phyloP scores from a whole-genome alignment of 1,140 invertebrate species.

The Drosophila sp. region DNA sequence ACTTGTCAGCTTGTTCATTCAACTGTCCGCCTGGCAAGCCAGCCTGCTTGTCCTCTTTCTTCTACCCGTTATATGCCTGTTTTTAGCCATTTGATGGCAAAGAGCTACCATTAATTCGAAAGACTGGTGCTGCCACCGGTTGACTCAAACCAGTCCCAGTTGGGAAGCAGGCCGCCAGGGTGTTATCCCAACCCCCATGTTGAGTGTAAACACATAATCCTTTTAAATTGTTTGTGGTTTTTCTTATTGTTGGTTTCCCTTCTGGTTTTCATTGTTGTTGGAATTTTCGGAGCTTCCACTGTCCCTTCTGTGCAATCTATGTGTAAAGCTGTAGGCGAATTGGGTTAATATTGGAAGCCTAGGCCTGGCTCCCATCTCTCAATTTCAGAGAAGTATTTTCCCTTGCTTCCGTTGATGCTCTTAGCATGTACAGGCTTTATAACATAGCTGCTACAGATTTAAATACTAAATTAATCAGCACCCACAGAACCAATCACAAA shows the following conservation, averaged over 20 bases:
- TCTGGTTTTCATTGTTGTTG: conserved; percentile 53
- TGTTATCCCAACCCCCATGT: conserved; percentile 44
- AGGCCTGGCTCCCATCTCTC: no score
- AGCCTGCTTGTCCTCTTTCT: conserved; percentile 49
- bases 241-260: conserved; percentile 72
- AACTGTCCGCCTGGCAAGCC: conserved; percentile 39
- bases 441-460: no score
- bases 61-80: conserved; percentile 22
- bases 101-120: conserved; percentile 39
- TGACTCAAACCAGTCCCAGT: conserved; percentile 18
- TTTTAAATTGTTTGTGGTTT: conserved; percentile 78
- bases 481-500: no score
- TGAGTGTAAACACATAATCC: conserved; percentile 77
- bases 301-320: no score
- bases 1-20: conserved; percentile 61
- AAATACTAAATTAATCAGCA: no score
- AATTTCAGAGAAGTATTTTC: no score
- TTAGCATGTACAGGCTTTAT: no score
- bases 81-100: conserved; percentile 41
- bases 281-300: conserved; percentile 50
- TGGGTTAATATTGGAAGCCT: no score
- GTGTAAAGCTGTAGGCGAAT: no score
- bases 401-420: no score
- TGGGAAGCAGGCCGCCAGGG: conserved; percentile 4
- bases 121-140: conserved; percentile 20